Base-by-base conservation (phyloP, 2,797 vertebrate species). In the Gouania willdenowi region DNA sequence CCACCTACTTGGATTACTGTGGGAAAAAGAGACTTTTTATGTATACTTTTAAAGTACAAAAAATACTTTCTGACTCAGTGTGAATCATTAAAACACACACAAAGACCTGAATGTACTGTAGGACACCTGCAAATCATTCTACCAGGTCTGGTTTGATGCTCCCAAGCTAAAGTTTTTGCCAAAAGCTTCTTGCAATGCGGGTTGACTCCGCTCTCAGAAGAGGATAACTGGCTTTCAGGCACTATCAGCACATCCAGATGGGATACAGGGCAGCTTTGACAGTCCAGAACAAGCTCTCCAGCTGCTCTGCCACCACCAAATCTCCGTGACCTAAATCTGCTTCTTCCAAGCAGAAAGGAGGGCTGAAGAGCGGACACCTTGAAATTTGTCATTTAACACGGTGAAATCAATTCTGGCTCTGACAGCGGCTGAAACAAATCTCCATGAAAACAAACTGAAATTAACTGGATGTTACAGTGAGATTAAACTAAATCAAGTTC, bases 271-370 rank as follows among this genome's bases (percentile, higher is more conserved):
- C 70, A 71, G 79, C 75, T 60, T 32, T 73, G 74, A 77, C 69
- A 61, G 70, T 76, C 75, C 70, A 66, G 56, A 66, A 77, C 76
- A 66, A 65, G 77, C 77, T 75, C 66, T 65, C 65, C 74, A 72
- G 76, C 72, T 67, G 72, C 72, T 67, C 41, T 40, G 53, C 69
- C 66, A 64, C 19, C 56, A 77, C 66, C 78, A 82, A 77, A 83
- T 83, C 71, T 80, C 66, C 62, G 66, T 84, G 84, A 85, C 83
- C 84, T 49, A 82, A 82, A 80, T 87, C 67, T 80, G 66, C 60
- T 71, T 65, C 60, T 70, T 53, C 48, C 37, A 29, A 58, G 41
- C 70, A 45, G 47, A 53, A 60, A 45, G 41, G 45, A 62, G 40
- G 52, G 59, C 42, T 39, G 41, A 71, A 47, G 40, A 76, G 41